These are phyloP conservation scores for Rhodeus uyekii DNA, from an alignment of 2,797 vertebrate species.

Conservation along the genomic window DNA sequence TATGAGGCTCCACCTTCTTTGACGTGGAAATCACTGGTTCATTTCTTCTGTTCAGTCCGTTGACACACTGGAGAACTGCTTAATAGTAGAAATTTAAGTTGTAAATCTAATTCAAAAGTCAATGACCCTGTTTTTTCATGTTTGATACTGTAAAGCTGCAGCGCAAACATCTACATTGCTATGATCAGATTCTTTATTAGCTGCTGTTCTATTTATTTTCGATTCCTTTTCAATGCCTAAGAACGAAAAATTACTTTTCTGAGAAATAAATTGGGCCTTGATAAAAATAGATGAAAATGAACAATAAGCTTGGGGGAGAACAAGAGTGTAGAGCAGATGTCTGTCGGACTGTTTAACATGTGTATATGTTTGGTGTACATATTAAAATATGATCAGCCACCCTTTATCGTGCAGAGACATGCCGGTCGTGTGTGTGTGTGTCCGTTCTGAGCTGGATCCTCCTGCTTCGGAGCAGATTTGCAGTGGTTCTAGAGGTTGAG, in stretches of 20 bases:
- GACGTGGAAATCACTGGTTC: too few species aligned
- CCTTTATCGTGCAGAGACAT: not conserved
- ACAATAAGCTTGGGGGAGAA: too few species aligned
- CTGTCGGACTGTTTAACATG: not conserved
- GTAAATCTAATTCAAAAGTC: too few species aligned
- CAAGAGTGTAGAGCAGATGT: too few species aligned
- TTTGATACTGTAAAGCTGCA: not conserved
- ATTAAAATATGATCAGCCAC: not conserved
- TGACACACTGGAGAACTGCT: too few species aligned
- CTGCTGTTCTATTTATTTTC: not conserved
- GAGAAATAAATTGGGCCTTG: not conserved
- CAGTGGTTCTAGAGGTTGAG: conserved; percentile 37
- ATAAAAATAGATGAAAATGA: too few species aligned
- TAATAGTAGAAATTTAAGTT: too few species aligned
- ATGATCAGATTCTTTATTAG: not conserved
- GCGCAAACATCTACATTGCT: not conserved
- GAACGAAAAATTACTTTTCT: not conserved
- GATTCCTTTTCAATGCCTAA: not conserved
- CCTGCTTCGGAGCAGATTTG: conserved; percentile 56
- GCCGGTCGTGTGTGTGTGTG: conserved; percentile 24
- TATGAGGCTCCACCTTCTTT: too few species aligned
- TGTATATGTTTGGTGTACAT: too few species aligned
- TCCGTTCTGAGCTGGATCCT: conserved; percentile 36
- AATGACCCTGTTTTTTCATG: not conserved
- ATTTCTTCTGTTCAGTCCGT: too few species aligned